Conservation (phyloP, 2,113 vertebrate genomes). For the Chloropsis hardwickii region DNA sequence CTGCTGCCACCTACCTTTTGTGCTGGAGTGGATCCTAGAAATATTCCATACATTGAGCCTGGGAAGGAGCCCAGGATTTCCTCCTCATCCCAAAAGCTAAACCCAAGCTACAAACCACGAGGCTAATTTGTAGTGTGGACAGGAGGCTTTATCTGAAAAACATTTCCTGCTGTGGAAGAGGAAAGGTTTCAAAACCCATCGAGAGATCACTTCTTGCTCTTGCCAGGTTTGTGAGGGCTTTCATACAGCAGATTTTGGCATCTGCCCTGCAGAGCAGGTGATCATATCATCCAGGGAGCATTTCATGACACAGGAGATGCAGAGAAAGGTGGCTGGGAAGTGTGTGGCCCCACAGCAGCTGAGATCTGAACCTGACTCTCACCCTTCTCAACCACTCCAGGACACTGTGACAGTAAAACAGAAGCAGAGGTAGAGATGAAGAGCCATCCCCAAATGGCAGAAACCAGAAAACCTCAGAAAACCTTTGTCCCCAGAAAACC, state of each 20-base stretch:
- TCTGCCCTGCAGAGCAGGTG: background rate
- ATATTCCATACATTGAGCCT: rapidly evolving
- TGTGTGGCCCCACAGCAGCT: rapidly evolving
- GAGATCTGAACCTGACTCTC: background rate
- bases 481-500: background rate
- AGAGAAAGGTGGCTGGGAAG: background rate
- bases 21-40: background rate
- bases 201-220: background rate
- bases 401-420: rapidly evolving
- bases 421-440: background rate
- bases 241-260: background rate
- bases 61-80: background rate
- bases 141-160: background rate
- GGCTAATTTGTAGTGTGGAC: background rate
- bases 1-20: conserved; percentile 37
- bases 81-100: background rate
- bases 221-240: background rate
- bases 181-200: background rate
- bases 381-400: background rate
- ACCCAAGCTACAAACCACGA: rapidly evolving
- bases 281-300: background rate
- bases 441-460: background rate
- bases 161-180: background rate
- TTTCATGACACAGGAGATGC: background rate
- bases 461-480: background rate